Conservation (phyloP, 2,797 vertebrate genomes). For the Sebastes aleutianus region DNA sequence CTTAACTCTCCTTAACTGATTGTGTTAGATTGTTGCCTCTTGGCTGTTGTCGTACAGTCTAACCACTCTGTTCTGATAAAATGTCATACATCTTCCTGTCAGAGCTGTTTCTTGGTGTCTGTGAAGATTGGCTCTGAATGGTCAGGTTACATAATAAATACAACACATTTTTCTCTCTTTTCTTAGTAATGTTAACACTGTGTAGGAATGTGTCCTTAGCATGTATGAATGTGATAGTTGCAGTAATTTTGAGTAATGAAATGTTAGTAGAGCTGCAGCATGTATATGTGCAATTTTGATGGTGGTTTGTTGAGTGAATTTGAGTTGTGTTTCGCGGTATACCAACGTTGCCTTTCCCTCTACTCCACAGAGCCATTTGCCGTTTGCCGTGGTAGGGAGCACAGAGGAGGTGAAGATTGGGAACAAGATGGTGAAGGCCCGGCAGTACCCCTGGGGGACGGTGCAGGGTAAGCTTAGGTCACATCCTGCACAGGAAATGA, state of each 20-base stretch:
- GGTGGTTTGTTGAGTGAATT: background rate
- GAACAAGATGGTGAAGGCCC: conserved; percentile 98
- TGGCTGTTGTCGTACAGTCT: background rate
- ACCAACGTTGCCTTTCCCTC: background rate
- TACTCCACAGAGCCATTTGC: conserved; percentile 91
- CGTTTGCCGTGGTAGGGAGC: conserved; percentile 97
- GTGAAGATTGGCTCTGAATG: background rate
- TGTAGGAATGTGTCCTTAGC: background rate
- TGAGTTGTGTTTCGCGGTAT: background rate
- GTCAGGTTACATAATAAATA: background rate
- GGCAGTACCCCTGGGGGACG: conserved; percentile 98
- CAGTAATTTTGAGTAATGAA: background rate
- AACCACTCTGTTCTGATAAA: background rate
- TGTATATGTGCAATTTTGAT: background rate
- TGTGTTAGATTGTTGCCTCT: conserved; percentile 3
- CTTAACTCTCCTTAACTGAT: conserved; percentile 5
- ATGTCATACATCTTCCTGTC: background rate
- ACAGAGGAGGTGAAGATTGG: conserved; percentile 98
- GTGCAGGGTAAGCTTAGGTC: conserved; percentile 90
- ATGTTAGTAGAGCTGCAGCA: background rate
- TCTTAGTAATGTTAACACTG: background rate
- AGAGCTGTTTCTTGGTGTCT: background rate
- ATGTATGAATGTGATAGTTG: background rate
- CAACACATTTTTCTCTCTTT: background rate
- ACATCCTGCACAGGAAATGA: conserved; percentile 73